Evolutionary conservation across 1,140 invertebrate species (phyloP).

Genomic region (Megalopta genalis): DNA sequence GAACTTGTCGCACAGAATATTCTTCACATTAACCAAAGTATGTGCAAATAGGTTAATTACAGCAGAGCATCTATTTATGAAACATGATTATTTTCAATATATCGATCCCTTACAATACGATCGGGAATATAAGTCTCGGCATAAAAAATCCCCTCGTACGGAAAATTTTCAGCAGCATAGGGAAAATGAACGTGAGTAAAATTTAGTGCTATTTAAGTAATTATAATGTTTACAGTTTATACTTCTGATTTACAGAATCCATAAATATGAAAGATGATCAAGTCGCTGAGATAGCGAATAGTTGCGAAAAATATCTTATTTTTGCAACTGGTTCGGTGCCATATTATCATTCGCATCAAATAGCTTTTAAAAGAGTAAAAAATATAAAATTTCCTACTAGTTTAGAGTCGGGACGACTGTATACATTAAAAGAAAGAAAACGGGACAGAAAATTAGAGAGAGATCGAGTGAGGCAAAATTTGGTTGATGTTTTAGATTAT

Average conservation of each 20-base stretch:
- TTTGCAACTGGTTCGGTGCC: slow-evolving; percentile 93
- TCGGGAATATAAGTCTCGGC: slow-evolving; percentile 75
- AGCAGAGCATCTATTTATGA: slow-evolving; percentile 79
- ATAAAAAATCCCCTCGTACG: not conserved
- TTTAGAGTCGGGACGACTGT: slow-evolving; percentile 85
- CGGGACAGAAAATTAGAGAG: slow-evolving; percentile 77
- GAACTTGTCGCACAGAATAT: not conserved
- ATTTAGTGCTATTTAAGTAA: not conserved
- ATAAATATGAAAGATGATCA: slow-evolving; percentile 78
- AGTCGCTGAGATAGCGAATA: slow-evolving; percentile 79
- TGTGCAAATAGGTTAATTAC: slow-evolving; percentile 72
- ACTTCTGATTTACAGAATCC: slow-evolving; percentile 58
- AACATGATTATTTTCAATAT: slow-evolving; percentile 80
- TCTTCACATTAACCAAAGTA: slow-evolving; percentile 13
- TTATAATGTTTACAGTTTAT: slow-evolving; percentile 4
- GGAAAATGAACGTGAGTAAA: slow-evolving; percentile 62
- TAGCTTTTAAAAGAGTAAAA: slow-evolving; percentile 91
- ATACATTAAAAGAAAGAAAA: slow-evolving; percentile 82
- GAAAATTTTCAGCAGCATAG: slow-evolving; percentile 66
- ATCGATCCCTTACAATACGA: slow-evolving; percentile 82
- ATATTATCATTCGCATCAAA: slow-evolving; percentile 93
- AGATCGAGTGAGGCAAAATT: slow-evolving; percentile 72
- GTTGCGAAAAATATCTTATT: slow-evolving; percentile 89
- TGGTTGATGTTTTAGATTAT: slow-evolving; percentile 84
- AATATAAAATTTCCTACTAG: slow-evolving; percentile 86